phyloP scores from a whole-genome alignment of 2,888 invertebrate species.

The Orthosia gothica region DNA sequence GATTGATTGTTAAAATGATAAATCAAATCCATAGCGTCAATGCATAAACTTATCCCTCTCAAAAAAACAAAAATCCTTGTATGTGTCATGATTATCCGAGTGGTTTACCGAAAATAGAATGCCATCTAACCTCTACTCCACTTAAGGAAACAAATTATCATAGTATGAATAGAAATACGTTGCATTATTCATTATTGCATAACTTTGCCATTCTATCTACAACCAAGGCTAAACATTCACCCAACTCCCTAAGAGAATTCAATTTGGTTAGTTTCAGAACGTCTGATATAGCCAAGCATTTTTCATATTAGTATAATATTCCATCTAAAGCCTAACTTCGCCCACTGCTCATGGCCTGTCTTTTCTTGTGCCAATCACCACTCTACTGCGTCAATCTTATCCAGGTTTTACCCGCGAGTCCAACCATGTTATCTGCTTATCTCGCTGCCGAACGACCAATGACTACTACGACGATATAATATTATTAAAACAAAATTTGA shows the following conservation, averaged over 20 bases:
- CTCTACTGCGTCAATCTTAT: too few relatives aligned
- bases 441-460: too few relatives aligned
- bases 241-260: background rate
- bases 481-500: conserved; percentile 25
- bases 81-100: conserved; percentile 15
- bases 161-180: conserved; percentile 52
- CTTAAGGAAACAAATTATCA: conserved; percentile 50
- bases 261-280: background rate
- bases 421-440: too few relatives aligned
- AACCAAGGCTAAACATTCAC: conserved; percentile 12
- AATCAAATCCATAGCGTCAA: background rate
- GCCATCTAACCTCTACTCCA: conserved; percentile 23
- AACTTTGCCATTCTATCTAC: conserved; percentile 15
- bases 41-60: background rate
- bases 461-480: conserved; percentile 3
- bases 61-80: conserved; percentile 5
- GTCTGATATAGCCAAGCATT: background rate
- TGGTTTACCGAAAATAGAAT: conserved; percentile 21
- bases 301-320: conserved; percentile 3
- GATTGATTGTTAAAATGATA: too few relatives aligned
- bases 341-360: too few relatives aligned
- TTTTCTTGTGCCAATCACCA: too few relatives aligned
- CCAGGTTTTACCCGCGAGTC: too few relatives aligned
- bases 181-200: conserved; percentile 53
- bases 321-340: too few relatives aligned